phyloP scores from a whole-genome alignment of 2,797 vertebrate species.

The Spheniscus humboldti region DNA sequence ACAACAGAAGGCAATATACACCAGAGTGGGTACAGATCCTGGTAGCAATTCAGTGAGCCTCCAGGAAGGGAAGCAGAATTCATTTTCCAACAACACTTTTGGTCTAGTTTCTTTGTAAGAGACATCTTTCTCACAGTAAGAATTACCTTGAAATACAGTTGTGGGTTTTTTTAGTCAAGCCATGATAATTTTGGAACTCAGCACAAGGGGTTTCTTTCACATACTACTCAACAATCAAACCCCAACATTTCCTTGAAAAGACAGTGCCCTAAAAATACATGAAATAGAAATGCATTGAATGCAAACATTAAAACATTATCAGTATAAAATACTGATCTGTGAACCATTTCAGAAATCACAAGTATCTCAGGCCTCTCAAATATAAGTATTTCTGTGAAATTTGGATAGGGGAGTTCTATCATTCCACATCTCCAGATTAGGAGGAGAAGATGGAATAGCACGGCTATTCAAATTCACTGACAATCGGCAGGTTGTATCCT shows the following conservation, averaged over 20 bases:
- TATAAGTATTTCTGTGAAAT: not conserved
- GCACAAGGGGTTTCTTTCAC: not conserved
- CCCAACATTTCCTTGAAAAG: not conserved
- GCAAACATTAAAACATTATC: not conserved
- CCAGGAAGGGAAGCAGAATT: not conserved
- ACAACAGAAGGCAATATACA: accelerated
- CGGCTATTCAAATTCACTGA: not conserved
- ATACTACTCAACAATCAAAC: not conserved
- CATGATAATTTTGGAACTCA: not conserved
- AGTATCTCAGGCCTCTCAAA: not conserved
- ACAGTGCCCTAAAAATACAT: not conserved
- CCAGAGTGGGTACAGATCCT: not conserved
- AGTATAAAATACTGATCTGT: not conserved
- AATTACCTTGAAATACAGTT: not conserved
- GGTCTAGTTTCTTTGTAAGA: not conserved
- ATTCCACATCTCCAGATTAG: not conserved
- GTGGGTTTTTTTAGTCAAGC: accelerated
- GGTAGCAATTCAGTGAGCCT: not conserved
- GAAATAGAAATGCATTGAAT: not conserved
- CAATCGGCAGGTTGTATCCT: not conserved
- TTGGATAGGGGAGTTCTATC: not conserved
- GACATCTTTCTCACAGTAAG: not conserved
- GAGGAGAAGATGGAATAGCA: not conserved
- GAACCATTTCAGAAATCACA: not conserved
- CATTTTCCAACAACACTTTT: not conserved